phyloP scores from a whole-genome alignment of 2,888 invertebrate species.

The Melangyna quadrimaculata region DNA sequence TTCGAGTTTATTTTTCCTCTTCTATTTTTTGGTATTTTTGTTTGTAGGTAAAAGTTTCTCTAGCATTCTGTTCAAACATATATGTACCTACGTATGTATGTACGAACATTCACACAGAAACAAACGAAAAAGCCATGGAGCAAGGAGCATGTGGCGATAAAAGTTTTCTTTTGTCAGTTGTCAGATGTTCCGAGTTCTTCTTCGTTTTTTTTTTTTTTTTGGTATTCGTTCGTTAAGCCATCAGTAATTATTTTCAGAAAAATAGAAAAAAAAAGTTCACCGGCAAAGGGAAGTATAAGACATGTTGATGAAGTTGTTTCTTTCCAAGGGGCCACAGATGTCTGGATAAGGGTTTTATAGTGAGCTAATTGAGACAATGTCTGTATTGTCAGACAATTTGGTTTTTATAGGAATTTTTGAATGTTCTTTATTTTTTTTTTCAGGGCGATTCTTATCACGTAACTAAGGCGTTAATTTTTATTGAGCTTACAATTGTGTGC shows the following conservation, averaged over 20 bases:
- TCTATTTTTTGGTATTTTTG: neutral
- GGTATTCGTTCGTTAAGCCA: constrained; percentile 22
- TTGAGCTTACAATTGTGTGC: neutral
- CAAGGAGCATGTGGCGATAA: constrained; percentile 49
- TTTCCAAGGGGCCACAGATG: constrained; percentile 38
- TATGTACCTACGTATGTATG: too few relatives aligned
- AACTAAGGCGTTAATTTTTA: neutral
- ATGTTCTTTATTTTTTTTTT: neutral
- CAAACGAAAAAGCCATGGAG: neutral
- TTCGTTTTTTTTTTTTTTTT: neutral
- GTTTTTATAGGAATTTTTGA: neutral
- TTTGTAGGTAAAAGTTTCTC: constrained; percentile 51
- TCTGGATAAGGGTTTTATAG: constrained; percentile 13
- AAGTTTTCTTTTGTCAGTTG: constrained; percentile 62
- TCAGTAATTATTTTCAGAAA: constrained; percentile 55
- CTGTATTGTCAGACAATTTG: constrained; percentile 5
- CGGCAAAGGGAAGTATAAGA: neutral
- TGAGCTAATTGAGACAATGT: constrained; percentile 25
- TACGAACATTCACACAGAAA: neutral
- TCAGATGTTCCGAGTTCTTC: constrained; percentile 50
- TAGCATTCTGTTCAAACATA: constrained; percentile 24
- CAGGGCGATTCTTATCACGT: neutral
- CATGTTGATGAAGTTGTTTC: constrained; percentile 54
- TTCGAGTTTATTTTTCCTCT: constrained; percentile 30
- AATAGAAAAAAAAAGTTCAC: constrained; percentile 17